Evolutionary conservation across 2,113 vertebrate species (phyloP).

Genomic region (Antechinus flavipes): DNA sequence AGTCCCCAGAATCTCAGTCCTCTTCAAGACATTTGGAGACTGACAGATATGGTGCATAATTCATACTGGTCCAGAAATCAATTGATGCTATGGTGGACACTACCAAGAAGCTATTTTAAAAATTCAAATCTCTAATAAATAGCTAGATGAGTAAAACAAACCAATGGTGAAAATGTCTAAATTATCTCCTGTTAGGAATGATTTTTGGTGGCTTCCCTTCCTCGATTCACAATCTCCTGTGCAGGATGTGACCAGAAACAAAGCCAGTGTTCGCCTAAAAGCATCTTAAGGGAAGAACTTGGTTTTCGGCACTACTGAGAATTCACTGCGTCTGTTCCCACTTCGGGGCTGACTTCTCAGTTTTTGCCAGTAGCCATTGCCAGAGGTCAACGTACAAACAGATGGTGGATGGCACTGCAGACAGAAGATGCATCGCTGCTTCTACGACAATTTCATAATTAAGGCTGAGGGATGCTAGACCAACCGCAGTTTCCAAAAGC

Average conservation of each 20-base stretch:
- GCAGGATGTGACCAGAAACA: background rate
- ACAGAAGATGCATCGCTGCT: slow-evolving; percentile 4
- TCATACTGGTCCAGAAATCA: background rate
- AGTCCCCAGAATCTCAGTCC: background rate
- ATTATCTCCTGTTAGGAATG: background rate
- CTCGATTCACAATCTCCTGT: background rate
- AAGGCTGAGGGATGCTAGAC: slow-evolving; percentile 21
- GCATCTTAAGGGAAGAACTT: background rate
- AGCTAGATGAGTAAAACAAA: background rate
- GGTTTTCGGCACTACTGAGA: background rate
- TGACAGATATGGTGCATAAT: slow-evolving; percentile 2
- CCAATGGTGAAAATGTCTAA: background rate
- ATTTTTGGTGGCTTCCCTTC: slow-evolving; percentile 1
- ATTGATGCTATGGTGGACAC: background rate
- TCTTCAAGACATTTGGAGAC: slow-evolving; percentile 34
- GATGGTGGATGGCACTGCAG: background rate
- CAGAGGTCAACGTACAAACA: slow-evolving; percentile 27
- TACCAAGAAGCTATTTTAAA: slow-evolving; percentile 47
- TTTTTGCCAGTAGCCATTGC: slow-evolving; percentile 3
- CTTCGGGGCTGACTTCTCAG: background rate
- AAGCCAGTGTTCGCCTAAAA: background rate
- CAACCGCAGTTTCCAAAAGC: background rate
- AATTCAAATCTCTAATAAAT: slow-evolving; percentile 37
- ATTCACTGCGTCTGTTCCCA: background rate
- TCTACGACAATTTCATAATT: slow-evolving; percentile 37